A percentile compares a stretch with the other conserved stretches of the same genome.
Evolutionary conservation across 1,140 invertebrate genomes (phyloP).

Genomic region (Tetramorium parvispinum): DNA sequence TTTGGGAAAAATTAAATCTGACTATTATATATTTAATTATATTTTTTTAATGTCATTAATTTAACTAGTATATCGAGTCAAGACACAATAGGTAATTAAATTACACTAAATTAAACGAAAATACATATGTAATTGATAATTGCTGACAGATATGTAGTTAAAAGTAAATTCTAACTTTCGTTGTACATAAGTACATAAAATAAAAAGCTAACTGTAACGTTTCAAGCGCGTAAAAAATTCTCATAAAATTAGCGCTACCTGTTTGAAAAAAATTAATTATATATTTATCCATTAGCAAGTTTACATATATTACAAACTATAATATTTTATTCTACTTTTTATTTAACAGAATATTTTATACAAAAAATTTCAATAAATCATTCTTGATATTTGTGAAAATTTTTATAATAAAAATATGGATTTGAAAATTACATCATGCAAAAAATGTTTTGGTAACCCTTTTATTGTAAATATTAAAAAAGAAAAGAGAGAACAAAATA

Average conservation of each 20-base stretch:
- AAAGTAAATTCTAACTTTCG: conserved; percentile 13
- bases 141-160: conserved; percentile 1
- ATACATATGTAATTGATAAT: neutral
- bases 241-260: neutral
- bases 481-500: neutral
- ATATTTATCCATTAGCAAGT: conserved; percentile 30
- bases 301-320: neutral
- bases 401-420: neutral
- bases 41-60: conserved; percentile 20
- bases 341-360: neutral
- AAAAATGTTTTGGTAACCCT: neutral
- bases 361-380: neutral
- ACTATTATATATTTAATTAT: conserved; percentile 51
- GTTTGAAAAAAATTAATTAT: conserved; percentile 34
- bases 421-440: conserved; percentile 1
- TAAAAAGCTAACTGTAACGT: conserved; percentile 26
- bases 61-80: conserved; percentile 13
- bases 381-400: neutral
- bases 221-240: neutral
- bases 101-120: conserved; percentile 11
- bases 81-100: conserved; percentile 29
- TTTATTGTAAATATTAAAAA: neutral
- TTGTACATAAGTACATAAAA: neutral
- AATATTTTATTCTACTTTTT: conserved; percentile 8
- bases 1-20: conserved; percentile 46